Base-by-base conservation (phyloP, 1,140 invertebrate species). In the Paralvinella palmiformis region DNA sequence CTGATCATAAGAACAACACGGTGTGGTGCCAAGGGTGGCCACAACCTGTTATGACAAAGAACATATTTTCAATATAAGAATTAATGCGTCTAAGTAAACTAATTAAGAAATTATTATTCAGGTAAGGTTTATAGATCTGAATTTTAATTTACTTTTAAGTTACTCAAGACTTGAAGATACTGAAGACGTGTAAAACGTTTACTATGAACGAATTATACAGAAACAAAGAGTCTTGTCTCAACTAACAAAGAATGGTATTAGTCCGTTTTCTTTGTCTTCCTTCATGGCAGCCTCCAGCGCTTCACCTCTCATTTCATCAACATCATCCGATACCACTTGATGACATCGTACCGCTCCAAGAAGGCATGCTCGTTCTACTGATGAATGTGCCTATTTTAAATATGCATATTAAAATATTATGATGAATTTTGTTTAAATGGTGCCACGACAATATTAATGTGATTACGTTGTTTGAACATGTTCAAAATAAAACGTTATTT, bases 231-330 rank as follows among this genome's bases (percentile, higher is more conserved):
- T 95, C 3, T 91, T 94, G 24, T 92, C 92, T 37, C 15, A 36
- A 31, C 91, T 89, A 36, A 98, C 94, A 77, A 94, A 97, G 82
- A 98, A 98, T 17, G 95, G 95, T 57, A 96, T 88, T 22, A 94
- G 84, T 10, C 95, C 95, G 73, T 89, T 88, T 52, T 89, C 86
- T 69, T 87, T 86, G 75, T 98, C 95, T 77, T 95, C 91, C 80
- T 96, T 88, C 84, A 95, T 74, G 27, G 36, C 35, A 17, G n/a
- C 29, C 24, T 24, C 4, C 5, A 68, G 81, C 63, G 85, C 85
- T 27, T 86, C 85, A 4, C 91, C 91, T 44, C 89, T 83, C 85
- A 95, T 87, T 60, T 88, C 86, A 50, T 93, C 83, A 59, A 90
- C 83, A 87, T 88, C 92, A 77, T 63, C 83, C 64, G 65, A 63